Evolutionary conservation across 2,888 invertebrate species (phyloP).

Genomic region (Portevinia maculata): DNA sequence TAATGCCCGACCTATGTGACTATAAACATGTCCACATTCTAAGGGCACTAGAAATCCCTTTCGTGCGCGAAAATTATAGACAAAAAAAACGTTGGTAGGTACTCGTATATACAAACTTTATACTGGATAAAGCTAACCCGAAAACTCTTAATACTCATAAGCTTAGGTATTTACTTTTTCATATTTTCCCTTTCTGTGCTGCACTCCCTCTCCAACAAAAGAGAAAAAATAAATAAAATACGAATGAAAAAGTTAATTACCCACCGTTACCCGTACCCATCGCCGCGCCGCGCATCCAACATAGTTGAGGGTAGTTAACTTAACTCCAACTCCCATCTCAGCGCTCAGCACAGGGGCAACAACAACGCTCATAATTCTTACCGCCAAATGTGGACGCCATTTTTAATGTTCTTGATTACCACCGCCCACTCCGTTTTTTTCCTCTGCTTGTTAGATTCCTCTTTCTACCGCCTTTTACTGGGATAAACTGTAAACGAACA

Average conservation of each 20-base stretch:
- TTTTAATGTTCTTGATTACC: conserved; percentile 71
- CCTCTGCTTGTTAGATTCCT: conserved; percentile 2
- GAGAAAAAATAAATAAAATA: no score
- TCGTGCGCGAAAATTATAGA: no score
- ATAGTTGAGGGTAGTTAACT: conserved; percentile 56
- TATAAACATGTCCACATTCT: no score
- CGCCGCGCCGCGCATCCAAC: conserved; percentile 7
- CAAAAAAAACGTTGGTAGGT: no score
- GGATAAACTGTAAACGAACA: conserved; percentile 23
- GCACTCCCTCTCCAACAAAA: no score
- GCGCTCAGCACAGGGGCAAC: conserved; percentile 49
- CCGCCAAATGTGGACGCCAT: conserved; percentile 71
- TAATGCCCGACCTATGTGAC: no score
- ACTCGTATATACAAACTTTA: no score
- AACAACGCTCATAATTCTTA: conserved; percentile 60
- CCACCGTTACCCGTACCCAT: conserved; percentile 2
- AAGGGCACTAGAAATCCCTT: no score
- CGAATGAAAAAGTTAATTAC: conserved; percentile 30
- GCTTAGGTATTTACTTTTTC: no score
- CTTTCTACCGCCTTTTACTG: conserved; percentile 2
- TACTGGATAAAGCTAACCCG: no score
- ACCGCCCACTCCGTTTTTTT: conserved; percentile 19
- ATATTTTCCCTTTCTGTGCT: no score
- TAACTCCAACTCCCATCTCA: conserved; percentile 47
- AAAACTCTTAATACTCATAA: no score